Evolutionary conservation across 2,113 vertebrate genomes (phyloP).

Genomic region (Halichoerus grypus): DNA sequence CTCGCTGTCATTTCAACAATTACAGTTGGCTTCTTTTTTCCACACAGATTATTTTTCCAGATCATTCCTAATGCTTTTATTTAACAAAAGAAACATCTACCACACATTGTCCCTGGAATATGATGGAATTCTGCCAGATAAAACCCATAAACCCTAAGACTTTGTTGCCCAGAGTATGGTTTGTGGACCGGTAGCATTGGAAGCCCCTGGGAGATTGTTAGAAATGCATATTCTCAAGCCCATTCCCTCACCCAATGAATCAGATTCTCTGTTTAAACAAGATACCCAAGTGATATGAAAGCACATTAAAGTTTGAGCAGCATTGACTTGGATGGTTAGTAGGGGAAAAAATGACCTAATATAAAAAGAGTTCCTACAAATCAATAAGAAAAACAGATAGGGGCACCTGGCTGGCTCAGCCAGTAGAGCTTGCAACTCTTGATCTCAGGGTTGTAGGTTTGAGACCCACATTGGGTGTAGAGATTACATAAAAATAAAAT

Average conservation of each 20-base stretch:
- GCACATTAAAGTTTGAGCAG: not conserved
- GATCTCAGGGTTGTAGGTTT: not conserved
- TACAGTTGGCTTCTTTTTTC: not conserved
- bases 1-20: not conserved
- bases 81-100: slow-evolving; percentile 24
- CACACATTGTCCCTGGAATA: not conserved
- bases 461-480: not conserved
- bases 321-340: not conserved
- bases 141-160: not conserved
- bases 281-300: not conserved
- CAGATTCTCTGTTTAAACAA: not conserved
- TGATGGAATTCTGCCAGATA: not conserved
- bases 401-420: not conserved
- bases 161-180: not conserved
- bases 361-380: slow-evolving; percentile 32
- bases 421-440: not conserved
- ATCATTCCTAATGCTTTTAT: not conserved
- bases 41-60: not conserved
- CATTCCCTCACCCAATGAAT: not conserved
- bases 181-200: not conserved
- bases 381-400: not conserved
- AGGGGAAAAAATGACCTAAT: not conserved
- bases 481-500: not conserved
- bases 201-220: not conserved
- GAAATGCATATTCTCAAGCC: not conserved